These are phyloP conservation scores for Agrochola litura DNA, from an alignment of 2,888 invertebrate genomes.

Conservation along the genomic window DNA sequence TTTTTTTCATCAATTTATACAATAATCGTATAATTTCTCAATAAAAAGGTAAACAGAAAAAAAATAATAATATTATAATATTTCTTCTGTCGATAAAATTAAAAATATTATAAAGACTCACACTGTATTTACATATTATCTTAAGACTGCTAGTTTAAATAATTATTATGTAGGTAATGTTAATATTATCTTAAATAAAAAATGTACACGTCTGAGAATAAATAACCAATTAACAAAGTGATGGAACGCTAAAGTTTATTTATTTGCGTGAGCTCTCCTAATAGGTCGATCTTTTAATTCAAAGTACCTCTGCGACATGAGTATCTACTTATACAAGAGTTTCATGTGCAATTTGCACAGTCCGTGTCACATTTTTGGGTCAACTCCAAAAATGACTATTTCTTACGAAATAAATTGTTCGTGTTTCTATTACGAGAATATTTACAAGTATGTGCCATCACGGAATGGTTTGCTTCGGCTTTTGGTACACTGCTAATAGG, in stretches of 20 bases:
- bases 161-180: no score
- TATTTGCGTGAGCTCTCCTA: not conserved
- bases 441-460: constrained; percentile 21
- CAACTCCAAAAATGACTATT: constrained; percentile 52
- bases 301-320: not conserved
- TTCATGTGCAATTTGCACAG: constrained; percentile 22
- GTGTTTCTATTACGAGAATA: constrained; percentile 36
- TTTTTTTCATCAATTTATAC: no score
- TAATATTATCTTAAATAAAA: not conserved
- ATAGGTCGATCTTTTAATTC: not conserved
- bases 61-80: no score
- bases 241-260: not conserved
- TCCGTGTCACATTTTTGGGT: constrained; percentile 51
- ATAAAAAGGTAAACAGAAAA: no score
- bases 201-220: no score
- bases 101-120: no score
- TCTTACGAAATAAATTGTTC: constrained; percentile 34
- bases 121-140: not conserved
- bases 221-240: not conserved
- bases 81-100: no score
- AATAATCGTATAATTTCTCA: no score
- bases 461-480: constrained; percentile 12
- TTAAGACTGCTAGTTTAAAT: not conserved
- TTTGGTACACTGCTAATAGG: constrained; percentile 32
- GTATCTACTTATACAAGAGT: not conserved